Evolutionary conservation across 2,797 vertebrate genomes (phyloP), one percentile per base, ranked within the genome.

Genomic region (Melanogrammus aeglefinus): DNA sequence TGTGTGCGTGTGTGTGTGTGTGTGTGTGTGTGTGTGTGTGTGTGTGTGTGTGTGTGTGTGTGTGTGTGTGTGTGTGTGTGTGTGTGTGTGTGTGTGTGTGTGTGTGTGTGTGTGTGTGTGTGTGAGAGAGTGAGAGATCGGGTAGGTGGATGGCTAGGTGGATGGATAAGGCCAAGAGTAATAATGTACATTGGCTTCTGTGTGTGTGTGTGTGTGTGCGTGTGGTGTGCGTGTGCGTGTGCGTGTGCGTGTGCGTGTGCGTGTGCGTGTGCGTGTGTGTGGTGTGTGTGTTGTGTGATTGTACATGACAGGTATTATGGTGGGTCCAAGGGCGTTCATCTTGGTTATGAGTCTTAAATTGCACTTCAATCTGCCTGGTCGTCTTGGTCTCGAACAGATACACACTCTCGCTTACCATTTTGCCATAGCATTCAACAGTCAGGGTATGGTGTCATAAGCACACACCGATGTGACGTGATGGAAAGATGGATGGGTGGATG

Each of bases 321-420:
- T 79, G 72, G 74, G 73, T 79, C 81, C 78, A 47, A 39, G 75
- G 81, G 78, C 27, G 21, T 88, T 84, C 79, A 83, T 86, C 82
- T 88, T 84, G 70, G 79, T 86, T 88, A 83, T 86, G 79, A 73
- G 57, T 38, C 76, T 81, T 83, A 83, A 82, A 75, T 75, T 76
- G 78, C 39, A 2, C 78, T 82, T 84, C 75, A 85, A 69, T 86
- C 78, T 88, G 76, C 76, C 73, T 81, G 2, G n/a, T 84, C 36
- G 63, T 78, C 69, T 79, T 77, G 77, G 44, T 0, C 0, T 13
- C 38, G 33, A 38, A 16, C 72, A 74, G 10, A 73, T 66, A 81
- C 71, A 39, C 72, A n/a, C 47, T 4, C 47, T 16, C 8, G 24
- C 21, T 81, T 76, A 79, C 57, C 6, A 9, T 63, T 63, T 24